Evolutionary conservation across 64 coral and sea anemone species (phyloP), one percentile per base, ranked within the genome.

Genomic region (Acropora yongei): DNA sequence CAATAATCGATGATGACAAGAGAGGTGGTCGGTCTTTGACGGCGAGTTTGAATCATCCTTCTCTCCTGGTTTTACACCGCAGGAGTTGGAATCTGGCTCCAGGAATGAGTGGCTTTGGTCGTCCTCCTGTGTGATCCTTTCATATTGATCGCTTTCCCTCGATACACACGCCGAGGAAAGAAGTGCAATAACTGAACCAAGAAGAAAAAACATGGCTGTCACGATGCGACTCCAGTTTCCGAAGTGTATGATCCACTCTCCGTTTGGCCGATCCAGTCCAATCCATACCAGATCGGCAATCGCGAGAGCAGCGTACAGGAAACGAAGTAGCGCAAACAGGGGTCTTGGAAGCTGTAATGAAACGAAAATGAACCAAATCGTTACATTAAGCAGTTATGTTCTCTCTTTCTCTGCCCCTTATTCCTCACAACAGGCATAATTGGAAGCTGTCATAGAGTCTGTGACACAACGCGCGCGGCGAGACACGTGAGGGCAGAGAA

Each of bases 1-100:
- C 18, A 87, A 75, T 6, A 87, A 75, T 44, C 87, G 73, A 49
- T 93, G 91, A 57, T 93, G 71, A 82, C 91, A 93, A 8, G 83
- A 87, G 19, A 93, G 68, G 5, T 30, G 74, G 20, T 93, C 87
- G 14, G 43, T 8, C 5, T 47, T 46, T 3, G 83, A 8, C 13
- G 40, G 2, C 4, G 9, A 2, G 18, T 40, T 76, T 58, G 30
- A 30, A 30, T 87, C 91, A 47, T 93, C 91, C 19, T 39, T 91
- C 43, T 93, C 91, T 7, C 83, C 82, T 1, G 90, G 90, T 63
- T 19, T 86, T 68, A 92, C 43, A n/a, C 69, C 90, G n/a, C 90
- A 92, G 7, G 90, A 92, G 39, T 73, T 92, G 16, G 82, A 85
- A 68, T 72, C 65, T 0, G 82, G 16, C 10, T 85, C 61, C 19